Conservation (phyloP, 2,113 vertebrate species). For the Nannospalax galili region DNA sequence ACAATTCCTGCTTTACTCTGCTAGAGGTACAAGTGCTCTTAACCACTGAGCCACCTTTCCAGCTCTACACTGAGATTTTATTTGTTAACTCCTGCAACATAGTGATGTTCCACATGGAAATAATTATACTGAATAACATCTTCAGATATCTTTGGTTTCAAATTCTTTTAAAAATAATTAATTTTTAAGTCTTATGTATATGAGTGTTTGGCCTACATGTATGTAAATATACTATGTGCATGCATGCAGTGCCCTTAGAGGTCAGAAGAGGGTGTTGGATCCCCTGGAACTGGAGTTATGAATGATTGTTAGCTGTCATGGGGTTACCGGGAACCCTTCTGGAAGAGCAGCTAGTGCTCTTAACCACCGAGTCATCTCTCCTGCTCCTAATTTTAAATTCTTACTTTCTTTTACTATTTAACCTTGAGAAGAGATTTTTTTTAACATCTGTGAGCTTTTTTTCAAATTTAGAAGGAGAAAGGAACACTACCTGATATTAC, state of each 20-base stretch:
- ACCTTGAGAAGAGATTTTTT: background rate
- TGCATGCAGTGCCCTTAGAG: too few species aligned
- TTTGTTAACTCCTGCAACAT: background rate
- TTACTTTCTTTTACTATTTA: background rate
- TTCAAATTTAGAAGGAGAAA: background rate
- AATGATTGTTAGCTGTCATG: too few species aligned
- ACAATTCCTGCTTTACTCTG: background rate
- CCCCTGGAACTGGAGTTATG: too few species aligned
- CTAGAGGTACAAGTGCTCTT: background rate
- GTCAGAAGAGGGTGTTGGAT: too few species aligned
- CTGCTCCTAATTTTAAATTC: background rate
- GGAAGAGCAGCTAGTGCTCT: too few species aligned
- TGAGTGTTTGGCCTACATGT: too few species aligned
- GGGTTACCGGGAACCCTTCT: too few species aligned
- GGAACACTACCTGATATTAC: background rate
- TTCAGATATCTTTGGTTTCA: background rate
- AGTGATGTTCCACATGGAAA: too few species aligned
- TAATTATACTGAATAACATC: too few species aligned
- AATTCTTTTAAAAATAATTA: background rate
- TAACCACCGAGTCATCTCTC: too few species aligned
- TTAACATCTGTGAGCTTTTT: background rate
- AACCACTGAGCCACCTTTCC: background rate
- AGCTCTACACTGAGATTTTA: background rate
- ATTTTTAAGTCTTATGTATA: too few species aligned
- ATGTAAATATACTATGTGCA: too few species aligned